phyloP scores from a whole-genome alignment of 2,113 vertebrate species.

The Lutjanus erythropterus region DNA sequence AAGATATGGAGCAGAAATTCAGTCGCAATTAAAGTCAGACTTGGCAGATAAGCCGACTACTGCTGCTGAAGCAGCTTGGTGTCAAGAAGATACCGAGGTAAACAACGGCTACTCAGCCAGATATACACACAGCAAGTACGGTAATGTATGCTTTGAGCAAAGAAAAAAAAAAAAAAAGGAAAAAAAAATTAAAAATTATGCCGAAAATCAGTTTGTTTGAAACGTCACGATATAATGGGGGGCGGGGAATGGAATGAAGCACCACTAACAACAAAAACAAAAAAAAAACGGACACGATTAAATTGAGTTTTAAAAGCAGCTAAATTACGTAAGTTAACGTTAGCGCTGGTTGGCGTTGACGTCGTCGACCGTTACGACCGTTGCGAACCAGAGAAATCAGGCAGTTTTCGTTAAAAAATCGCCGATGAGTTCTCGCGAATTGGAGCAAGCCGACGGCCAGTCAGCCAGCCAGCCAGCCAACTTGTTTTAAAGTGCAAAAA shows the following conservation, averaged over 20 bases:
- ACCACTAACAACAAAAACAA: slow-evolving; percentile 66
- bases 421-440: slow-evolving; percentile 57
- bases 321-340: slow-evolving; percentile 40
- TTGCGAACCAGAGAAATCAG: slow-evolving; percentile 58
- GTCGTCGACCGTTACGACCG: slow-evolving; percentile 51
- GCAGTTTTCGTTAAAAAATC: slow-evolving; percentile 57
- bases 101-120: slow-evolving; percentile 75
- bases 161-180: slow-evolving; percentile 8
- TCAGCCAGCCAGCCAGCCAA: slow-evolving; percentile 68
- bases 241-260: slow-evolving; percentile 55
- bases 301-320: slow-evolving; percentile 73
- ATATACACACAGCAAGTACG: slow-evolving; percentile 64
- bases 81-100: slow-evolving; percentile 76
- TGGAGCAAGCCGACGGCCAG: slow-evolving; percentile 62
- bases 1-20: slow-evolving; percentile 73
- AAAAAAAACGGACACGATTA: slow-evolving; percentile 42
- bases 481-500: slow-evolving; percentile 87
- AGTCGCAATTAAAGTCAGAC: slow-evolving; percentile 75
- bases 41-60: slow-evolving; percentile 68
- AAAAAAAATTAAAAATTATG: slow-evolving; percentile 35
- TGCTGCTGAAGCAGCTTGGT: slow-evolving; percentile 71
- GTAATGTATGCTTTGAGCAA: slow-evolving; percentile 47
- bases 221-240: slow-evolving; percentile 63
- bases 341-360: slow-evolving; percentile 48
- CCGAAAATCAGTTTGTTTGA: slow-evolving; percentile 44